Evolutionary conservation across 2,113 vertebrate species (phyloP).

Genomic region (Morone chrysops): DNA sequence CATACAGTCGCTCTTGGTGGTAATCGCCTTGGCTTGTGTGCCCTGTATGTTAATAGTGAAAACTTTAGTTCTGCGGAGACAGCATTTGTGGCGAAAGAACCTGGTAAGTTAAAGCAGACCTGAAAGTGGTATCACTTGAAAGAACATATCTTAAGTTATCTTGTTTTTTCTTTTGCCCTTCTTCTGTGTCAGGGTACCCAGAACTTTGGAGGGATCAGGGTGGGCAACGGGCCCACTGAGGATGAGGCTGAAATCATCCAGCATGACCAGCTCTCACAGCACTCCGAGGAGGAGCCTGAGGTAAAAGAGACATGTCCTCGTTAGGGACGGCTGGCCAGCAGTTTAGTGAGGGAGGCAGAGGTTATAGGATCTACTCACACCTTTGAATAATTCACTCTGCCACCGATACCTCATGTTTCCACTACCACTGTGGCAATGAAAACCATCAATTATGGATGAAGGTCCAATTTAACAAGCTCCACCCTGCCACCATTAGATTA

Average conservation of each 20-base stretch:
- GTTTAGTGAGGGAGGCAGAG: neutral
- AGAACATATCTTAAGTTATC: neutral
- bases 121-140: neutral
- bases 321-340: neutral
- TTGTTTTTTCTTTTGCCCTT: neutral
- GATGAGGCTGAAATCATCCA: slow-evolving; percentile 99
- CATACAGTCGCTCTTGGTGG: slow-evolving; percentile 91
- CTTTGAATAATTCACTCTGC: slow-evolving; percentile 71
- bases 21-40: slow-evolving; percentile 92
- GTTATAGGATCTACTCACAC: slow-evolving; percentile 37
- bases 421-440: slow-evolving; percentile 13
- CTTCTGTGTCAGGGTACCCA: slow-evolving; percentile 90
- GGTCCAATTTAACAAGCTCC: neutral
- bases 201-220: slow-evolving; percentile 96
- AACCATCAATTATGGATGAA: slow-evolving; percentile 53
- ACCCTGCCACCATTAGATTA: neutral
- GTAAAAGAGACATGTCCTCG: slow-evolving; percentile 78
- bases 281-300: slow-evolving; percentile 95
- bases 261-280: slow-evolving; percentile 95
- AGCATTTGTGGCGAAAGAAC: slow-evolving; percentile 90
- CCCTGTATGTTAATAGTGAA: slow-evolving; percentile 96
- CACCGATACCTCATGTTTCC: slow-evolving; percentile 44
- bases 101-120: slow-evolving; percentile 85
- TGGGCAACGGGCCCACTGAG: slow-evolving; percentile 98
- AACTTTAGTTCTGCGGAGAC: slow-evolving; percentile 91